phyloP scores from a whole-genome alignment of 2,797 vertebrate genomes.

The Micrastur ruficollis region DNA sequence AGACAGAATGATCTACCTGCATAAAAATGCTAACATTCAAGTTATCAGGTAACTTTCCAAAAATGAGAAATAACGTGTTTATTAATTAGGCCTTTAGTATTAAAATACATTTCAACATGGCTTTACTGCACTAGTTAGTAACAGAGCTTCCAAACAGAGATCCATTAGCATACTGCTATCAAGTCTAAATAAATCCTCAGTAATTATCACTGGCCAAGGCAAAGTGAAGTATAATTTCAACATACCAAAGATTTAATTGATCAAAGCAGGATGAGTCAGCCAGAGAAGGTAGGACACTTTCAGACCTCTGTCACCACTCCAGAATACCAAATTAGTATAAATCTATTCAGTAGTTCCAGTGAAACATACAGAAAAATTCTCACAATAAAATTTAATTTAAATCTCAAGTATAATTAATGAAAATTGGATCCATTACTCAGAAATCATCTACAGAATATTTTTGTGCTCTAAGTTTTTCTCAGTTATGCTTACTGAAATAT shows the following conservation, averaged over 20 bases:
- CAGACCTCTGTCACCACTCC: not conserved
- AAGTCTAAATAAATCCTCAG: not conserved
- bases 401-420: not conserved
- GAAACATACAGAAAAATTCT: not conserved
- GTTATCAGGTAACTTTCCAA: not conserved
- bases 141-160: not conserved
- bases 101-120: not conserved
- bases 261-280: not conserved
- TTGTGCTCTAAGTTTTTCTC: not conserved
- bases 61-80: not conserved
- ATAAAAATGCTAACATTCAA: not conserved
- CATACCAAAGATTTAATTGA: not conserved
- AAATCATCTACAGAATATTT: not conserved
- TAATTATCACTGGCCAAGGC: not conserved
- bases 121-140: not conserved
- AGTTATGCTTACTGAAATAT: not conserved
- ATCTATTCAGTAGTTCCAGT: not conserved
- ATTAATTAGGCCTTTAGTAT: not conserved
- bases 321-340: not conserved
- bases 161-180: not conserved
- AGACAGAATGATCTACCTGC: not conserved
- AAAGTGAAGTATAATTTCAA: not conserved
- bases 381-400: not conserved
- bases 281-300: not conserved
- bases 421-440: not conserved